Evolutionary conservation across 2,888 invertebrate genomes (phyloP), one percentile per base, ranked within the genome.

Genomic region (Punctoribates punctum): DNA sequence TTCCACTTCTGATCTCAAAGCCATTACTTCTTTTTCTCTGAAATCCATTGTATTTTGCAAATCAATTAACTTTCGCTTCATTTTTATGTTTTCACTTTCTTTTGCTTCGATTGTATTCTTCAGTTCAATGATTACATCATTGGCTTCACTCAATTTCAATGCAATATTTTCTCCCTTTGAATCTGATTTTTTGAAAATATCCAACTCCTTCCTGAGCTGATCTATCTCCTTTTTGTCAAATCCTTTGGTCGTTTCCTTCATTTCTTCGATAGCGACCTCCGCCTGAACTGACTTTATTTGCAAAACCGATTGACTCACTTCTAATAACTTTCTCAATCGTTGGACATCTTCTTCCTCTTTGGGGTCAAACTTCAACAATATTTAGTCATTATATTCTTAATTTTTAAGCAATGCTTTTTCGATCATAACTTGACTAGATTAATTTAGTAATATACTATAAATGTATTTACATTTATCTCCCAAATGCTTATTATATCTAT

Each of bases 251-350:
- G 38, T 48, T 38, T 72, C 72, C 11, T 46, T 23, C 38, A 42
- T 13, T 27, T 77, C 77, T 72, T 77, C 77, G 25, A 77, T 25
- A 0, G 75, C 73, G 9, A 75, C 75, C 65, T 77, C 65, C 15
- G 75, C 73, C 67, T 77, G 75, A 17, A 75, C 20, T n/a, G 75
- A 27, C 42, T 77, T 77, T 8, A 73, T 38, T 23, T 72, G 75
- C 65, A 77, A 51, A 17, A 77, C 60, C 11, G 42, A 75, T 29
- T 72, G 46, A 20, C 73, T 42, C 3, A 72, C 72, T 29, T 73
- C 25, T 34, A 75, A 72, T 48, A 60, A 34, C 20, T 23, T 20
- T 46, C 51, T 23, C 6, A 75, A 20, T 67, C 46, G 11, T 20
- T 75, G 65, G 25, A 65, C 46, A 46, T 67, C 27, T 17, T 51